Evolutionary conservation across 1,140 invertebrate species (phyloP).

Genomic region (Aphelinus atriplicis): DNA sequence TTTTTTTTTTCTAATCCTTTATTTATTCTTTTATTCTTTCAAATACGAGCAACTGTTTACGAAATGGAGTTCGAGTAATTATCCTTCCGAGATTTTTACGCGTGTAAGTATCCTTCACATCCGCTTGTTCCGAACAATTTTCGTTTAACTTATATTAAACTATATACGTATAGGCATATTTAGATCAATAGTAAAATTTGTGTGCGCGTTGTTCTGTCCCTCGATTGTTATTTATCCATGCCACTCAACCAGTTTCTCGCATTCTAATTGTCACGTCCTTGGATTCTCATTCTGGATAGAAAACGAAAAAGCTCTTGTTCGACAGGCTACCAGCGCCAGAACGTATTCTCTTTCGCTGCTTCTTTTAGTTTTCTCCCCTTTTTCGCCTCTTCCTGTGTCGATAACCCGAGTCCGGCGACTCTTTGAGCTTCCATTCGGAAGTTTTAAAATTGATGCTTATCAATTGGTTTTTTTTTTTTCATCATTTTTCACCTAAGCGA

Average conservation of each 20-base stretch:
- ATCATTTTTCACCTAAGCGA: not conserved
- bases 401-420: too few species aligned
- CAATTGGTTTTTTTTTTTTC: not conserved
- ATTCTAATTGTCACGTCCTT: not conserved
- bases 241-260: not conserved
- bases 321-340: slow-evolving; percentile 50
- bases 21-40: not conserved
- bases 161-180: slow-evolving; percentile 12
- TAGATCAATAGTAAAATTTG: slow-evolving; percentile 32
- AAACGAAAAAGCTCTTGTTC: slow-evolving; percentile 31
- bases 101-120: not conserved
- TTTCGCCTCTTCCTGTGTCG: not conserved
- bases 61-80: slow-evolving; percentile 1
- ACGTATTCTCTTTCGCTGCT: slow-evolving; percentile 8
- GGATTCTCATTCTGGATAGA: not conserved
- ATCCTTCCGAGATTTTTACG: too few species aligned
- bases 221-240: not conserved
- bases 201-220: slow-evolving; percentile 19
- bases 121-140: not conserved
- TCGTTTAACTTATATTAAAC: slow-evolving; percentile 12
- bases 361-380: not conserved
- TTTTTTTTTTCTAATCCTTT: not conserved
- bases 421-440: too few species aligned
- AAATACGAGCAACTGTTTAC: not conserved
- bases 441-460: too few species aligned